phyloP scores from a whole-genome alignment of 2,113 vertebrate genomes.

The Eleginops maclovinus region DNA sequence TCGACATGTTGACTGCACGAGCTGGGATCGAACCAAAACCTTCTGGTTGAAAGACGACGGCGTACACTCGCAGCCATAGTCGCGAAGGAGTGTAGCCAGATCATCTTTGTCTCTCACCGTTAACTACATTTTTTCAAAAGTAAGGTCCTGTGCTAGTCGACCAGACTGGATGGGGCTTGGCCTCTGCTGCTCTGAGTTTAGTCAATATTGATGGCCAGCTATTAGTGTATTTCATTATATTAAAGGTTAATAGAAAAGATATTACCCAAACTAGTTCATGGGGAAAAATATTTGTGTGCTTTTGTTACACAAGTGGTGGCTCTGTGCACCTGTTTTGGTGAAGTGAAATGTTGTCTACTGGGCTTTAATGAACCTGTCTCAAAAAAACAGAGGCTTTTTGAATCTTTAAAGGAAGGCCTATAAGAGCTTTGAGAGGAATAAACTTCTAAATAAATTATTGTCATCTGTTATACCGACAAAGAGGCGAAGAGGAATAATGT shows the following conservation, averaged over 20 bases:
- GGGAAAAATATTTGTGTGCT: too few relatives aligned
- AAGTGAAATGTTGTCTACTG: background rate
- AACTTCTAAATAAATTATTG: conserved; percentile 19
- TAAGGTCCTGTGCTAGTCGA: too few relatives aligned
- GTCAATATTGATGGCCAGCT: background rate
- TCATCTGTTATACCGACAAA: conserved; percentile 28
- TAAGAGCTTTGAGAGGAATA: background rate
- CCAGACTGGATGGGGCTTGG: too few relatives aligned
- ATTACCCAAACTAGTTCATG: background rate
- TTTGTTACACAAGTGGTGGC: background rate
- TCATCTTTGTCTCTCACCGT: too few relatives aligned
- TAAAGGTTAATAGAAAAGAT: background rate
- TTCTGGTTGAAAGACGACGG: too few relatives aligned
- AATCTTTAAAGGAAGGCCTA: background rate
- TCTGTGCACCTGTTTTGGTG: background rate
- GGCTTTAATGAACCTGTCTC: background rate
- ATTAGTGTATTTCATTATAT: background rate
- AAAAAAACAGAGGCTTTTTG: background rate
- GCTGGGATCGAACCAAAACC: too few relatives aligned
- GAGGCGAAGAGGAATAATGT: conserved; percentile 45
- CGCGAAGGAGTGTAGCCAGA: too few relatives aligned
- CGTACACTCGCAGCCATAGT: too few relatives aligned
- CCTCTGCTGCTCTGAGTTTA: background rate
- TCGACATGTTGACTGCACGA: too few relatives aligned
- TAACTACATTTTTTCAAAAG: too few relatives aligned